A percentile compares a stretch with the other conserved stretches of the same genome.
phyloP scores from a whole-genome alignment of 1,140 invertebrate species.

The Prorops nasuta region DNA sequence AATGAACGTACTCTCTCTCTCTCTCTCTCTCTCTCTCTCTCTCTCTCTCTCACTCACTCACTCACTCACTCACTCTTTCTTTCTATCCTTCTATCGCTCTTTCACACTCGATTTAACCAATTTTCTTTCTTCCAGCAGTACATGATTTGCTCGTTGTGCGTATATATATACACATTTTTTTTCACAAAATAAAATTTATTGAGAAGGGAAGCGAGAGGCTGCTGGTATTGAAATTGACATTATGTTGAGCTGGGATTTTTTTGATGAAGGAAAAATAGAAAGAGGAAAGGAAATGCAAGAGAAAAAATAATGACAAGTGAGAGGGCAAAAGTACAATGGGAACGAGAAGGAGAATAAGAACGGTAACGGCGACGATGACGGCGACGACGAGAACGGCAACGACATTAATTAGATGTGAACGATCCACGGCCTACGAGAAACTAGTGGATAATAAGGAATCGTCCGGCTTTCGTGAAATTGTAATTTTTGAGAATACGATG shows the following conservation, averaged over 20 bases:
- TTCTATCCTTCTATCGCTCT: background rate
- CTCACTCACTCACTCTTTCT: background rate
- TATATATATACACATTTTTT: no score
- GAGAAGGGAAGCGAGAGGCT: no score
- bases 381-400: background rate
- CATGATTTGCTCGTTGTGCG: no score
- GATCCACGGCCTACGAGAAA: no score
- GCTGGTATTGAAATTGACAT: no score
- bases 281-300: background rate
- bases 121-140: no score
- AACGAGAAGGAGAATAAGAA: slow-evolving; percentile 11
- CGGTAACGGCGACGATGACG: background rate
- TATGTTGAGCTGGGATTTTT: no score
- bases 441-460: background rate
- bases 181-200: no score
- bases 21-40: slow-evolving; percentile 8
- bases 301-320: slow-evolving; percentile 4
- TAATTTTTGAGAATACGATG: no score
- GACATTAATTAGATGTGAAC: background rate
- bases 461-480: no score
- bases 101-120: no score
- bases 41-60: background rate
- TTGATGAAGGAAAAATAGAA: background rate
- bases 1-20: no score
- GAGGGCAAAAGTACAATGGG: background rate